These are phyloP conservation scores for Lasioglossum leucozonium DNA, from an alignment of 2,888 invertebrate species.

Conservation along the genomic window DNA sequence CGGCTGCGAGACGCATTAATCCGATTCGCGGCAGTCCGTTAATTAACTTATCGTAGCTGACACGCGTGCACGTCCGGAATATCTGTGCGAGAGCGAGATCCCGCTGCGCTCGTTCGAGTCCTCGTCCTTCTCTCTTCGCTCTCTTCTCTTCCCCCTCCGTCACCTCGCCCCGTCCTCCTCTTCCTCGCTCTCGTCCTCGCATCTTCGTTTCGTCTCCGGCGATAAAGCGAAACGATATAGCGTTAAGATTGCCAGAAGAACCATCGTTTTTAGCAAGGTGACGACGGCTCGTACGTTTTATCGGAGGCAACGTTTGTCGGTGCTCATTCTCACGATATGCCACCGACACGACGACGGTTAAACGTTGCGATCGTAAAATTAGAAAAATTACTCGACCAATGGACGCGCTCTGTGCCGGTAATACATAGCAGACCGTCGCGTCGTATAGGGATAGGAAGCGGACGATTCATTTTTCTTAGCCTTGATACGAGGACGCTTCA, in stretches of 20 bases:
- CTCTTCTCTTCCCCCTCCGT: background rate
- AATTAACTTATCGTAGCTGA: constrained; percentile 65
- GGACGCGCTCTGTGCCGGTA: background rate
- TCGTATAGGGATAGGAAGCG: background rate
- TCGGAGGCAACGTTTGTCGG: background rate
- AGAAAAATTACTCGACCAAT: background rate
- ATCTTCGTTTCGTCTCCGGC: background rate
- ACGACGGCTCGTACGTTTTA: background rate
- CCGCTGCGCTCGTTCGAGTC: background rate
- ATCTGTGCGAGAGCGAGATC: background rate
- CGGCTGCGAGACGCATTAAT: constrained; percentile 60
- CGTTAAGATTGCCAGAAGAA: constrained; percentile 1
- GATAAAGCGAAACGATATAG: background rate
- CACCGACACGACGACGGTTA: background rate
- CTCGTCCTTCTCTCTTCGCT: background rate
- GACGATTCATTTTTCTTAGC: background rate
- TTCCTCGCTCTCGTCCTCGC: background rate
- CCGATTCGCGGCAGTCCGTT: constrained; percentile 64
- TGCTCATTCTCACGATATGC: background rate
- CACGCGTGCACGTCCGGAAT: background rate
- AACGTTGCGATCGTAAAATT: background rate
- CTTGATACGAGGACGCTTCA: background rate
- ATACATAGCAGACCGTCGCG: background rate
- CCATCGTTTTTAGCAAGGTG: background rate
- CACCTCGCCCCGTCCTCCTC: background rate